Percentiles rank a stretch among this genome's conserved stretches.
These are phyloP conservation scores for Aphyosemion australe DNA, from an alignment of 2,113 vertebrate species.

Conservation along the genomic window DNA sequence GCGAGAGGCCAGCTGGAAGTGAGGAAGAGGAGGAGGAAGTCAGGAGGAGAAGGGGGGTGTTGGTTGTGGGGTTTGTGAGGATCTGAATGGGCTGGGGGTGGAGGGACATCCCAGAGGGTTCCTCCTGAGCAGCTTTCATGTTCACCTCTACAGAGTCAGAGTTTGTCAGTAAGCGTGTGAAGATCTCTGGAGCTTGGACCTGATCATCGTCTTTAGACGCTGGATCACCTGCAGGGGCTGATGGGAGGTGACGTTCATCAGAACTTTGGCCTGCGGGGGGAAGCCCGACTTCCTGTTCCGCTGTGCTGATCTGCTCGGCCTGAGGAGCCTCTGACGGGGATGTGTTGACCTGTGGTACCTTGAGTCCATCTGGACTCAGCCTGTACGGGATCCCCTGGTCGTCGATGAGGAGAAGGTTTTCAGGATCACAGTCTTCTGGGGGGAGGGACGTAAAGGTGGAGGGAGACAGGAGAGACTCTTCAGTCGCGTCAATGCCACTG, in stretches of 20 bases:
- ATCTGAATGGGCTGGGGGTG: slow-evolving; percentile 70
- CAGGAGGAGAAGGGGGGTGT: slow-evolving; percentile 60
- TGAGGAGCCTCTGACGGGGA: slow-evolving; percentile 30
- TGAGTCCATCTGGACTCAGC: slow-evolving; percentile 75
- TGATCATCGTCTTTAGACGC: slow-evolving; percentile 30
- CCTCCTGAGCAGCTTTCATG: slow-evolving; percentile 28
- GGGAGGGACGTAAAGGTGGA: slow-evolving; percentile 48
- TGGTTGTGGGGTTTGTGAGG: slow-evolving; percentile 56
- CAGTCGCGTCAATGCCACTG: slow-evolving; percentile 8
- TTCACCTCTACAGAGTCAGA: slow-evolving; percentile 18
- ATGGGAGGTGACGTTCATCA: slow-evolving; percentile 12
- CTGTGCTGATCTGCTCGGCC: slow-evolving; percentile 13
- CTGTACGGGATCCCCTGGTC: slow-evolving; percentile 81
- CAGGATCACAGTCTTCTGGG: slow-evolving; percentile 51
- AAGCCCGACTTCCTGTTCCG: slow-evolving; percentile 25
- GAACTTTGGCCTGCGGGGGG: slow-evolving; percentile 34
- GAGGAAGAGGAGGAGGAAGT: slow-evolving; percentile 65
- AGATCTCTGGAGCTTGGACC: slow-evolving; percentile 31
- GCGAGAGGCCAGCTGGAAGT: slow-evolving; percentile 58
- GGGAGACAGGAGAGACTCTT: slow-evolving; percentile 43
- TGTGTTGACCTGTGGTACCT: slow-evolving; percentile 72
- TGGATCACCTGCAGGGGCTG: slow-evolving; percentile 27
- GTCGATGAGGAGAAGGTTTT: slow-evolving; percentile 79
- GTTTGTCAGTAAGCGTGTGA: slow-evolving; percentile 9
- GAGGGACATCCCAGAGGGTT: slow-evolving; percentile 22